Base-by-base conservation (phyloP, 1,140 invertebrate genomes). In the Ceratosolen solmsi region DNA sequence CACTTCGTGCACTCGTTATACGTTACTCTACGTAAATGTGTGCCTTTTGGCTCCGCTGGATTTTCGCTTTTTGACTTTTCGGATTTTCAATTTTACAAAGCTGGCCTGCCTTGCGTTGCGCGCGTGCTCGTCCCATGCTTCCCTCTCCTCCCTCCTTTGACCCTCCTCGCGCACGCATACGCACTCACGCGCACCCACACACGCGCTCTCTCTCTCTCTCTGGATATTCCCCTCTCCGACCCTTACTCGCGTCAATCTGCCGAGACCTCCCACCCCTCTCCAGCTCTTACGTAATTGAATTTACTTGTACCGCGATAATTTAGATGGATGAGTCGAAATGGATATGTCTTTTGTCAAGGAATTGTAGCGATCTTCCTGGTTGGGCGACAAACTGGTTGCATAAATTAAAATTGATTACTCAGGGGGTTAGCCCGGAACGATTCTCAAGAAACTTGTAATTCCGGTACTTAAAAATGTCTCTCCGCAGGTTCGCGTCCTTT, bases 1-100 rank as follows among this genome's bases (percentile, higher is more conserved):
- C 80, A 33, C 80, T 83, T 84, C 83, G 51, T 78, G 73, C 82
- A 83, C 70, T 73, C 80, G 60, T 75, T 70, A 72, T 82, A 80
- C 82, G 46, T 25, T 54, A 36, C 46, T 0, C 51, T 68, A 38
- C 63, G 33, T 11, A 22, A 8, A n/a, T 3, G 5, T 20, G 17
- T 33, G 33, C 15, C 63, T n/a, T 33, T 2, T 17, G 22, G 33
- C 63, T 68, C 36, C 7, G 51, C 13, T 17, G 30, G 56, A 79
- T 79, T 79, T 56, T 79, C 25, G 4, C 65, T 78, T 71, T 71
- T 79, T 65, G 36, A 71, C 77, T 79, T 78, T 79, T 71, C 65
- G 30, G 33, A 54, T 79, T 71, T 73, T 78, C 63, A 54, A n/a
- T 74, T 58, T 38, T 2, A 17, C 15, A 11, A 7, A 2, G 17